Evolutionary conservation across 2,888 invertebrate species (phyloP).

Genomic region (Tetanocera ferruginea): DNA sequence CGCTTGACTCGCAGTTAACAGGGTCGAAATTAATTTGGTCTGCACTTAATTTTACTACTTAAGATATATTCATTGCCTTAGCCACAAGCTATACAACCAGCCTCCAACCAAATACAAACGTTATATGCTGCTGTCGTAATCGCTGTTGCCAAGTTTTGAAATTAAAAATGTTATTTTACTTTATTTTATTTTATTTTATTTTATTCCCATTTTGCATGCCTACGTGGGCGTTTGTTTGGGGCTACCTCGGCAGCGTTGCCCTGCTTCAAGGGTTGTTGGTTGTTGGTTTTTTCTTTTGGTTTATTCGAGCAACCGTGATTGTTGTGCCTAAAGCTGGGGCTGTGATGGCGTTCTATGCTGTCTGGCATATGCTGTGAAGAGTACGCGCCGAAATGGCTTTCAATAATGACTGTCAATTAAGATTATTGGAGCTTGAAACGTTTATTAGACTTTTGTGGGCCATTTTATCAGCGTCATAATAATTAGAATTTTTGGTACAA

Average conservation of each 20-base stretch:
- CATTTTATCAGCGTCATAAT: conserved; percentile 58
- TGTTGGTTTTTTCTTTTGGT: background rate
- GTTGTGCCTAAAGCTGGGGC: background rate
- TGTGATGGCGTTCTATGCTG: background rate
- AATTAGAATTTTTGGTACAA: conserved; percentile 59
- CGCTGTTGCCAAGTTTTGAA: conserved; percentile 13
- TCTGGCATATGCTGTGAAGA: conserved; percentile 17
- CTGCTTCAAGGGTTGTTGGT: conserved; percentile 1
- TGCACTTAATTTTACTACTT: conserved; percentile 20
- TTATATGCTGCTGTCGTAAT: background rate
- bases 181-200: background rate
- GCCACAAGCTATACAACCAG: background rate
- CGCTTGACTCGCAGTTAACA: background rate
- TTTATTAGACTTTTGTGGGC: conserved; percentile 66
- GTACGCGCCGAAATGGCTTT: conserved; percentile 13
- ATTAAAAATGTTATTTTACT: conserved; percentile 29
- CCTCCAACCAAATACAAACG: background rate
- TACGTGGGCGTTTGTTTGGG: background rate
- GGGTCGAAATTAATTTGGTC: conserved; percentile 23
- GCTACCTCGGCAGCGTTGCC: background rate
- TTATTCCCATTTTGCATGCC: background rate
- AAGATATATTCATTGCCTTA: background rate
- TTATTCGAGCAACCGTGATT: background rate
- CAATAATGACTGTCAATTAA: conserved; percentile 65
- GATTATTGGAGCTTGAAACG: conserved; percentile 65